Conservation (phyloP, 2,888 invertebrate species). For the Mesorhabditis belari region DNA sequence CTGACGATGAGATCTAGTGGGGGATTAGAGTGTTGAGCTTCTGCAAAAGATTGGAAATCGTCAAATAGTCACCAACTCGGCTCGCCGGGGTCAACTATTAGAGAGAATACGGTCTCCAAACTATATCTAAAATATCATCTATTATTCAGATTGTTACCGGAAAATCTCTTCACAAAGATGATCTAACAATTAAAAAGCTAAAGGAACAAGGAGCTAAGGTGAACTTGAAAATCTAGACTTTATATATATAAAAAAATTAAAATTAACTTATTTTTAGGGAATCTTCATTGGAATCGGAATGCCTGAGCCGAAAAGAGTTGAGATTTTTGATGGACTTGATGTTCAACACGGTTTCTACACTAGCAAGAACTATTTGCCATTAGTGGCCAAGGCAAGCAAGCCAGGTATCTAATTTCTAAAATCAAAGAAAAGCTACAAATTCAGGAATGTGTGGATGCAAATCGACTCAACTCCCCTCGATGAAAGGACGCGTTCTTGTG, state of each 20-base stretch:
- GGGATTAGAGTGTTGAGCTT: no score
- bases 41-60: no score
- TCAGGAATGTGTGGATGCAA: slow-evolving; percentile 75
- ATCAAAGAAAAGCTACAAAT: background rate
- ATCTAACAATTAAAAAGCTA: slow-evolving; percentile 63
- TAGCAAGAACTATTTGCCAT: slow-evolving; percentile 84
- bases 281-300: slow-evolving; percentile 70
- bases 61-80: no score
- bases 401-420: slow-evolving; percentile 60
- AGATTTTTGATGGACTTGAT: slow-evolving; percentile 70
- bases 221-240: background rate
- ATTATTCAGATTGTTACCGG: slow-evolving; percentile 62
- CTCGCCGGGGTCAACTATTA: no score
- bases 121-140: no score
- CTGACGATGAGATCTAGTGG: no score
- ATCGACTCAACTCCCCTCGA: slow-evolving; percentile 64
- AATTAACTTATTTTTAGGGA: slow-evolving; percentile 62
- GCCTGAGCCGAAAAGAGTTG: slow-evolving; percentile 76
- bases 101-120: no score
- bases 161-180: slow-evolving; percentile 63
- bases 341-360: slow-evolving; percentile 82
- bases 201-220: slow-evolving; percentile 26
- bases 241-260: slow-evolving; percentile 61
- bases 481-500: slow-evolving; percentile 79
- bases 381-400: slow-evolving; percentile 81